Base-by-base conservation (phyloP, 2,113 vertebrate genomes). In the Alligator mississippiensis region DNA sequence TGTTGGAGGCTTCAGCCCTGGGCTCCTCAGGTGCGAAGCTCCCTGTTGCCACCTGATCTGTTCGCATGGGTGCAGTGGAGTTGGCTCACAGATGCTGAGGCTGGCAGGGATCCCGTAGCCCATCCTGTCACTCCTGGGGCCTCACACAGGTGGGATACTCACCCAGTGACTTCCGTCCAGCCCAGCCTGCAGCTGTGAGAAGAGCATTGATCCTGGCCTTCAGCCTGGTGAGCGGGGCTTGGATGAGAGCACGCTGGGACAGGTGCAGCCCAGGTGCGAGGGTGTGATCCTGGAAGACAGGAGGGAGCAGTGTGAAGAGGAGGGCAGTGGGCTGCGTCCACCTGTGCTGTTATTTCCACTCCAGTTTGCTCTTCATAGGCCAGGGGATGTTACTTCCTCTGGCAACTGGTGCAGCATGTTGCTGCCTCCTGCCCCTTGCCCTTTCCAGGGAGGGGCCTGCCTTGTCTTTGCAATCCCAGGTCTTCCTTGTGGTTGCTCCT, bases 281-380 rank as follows among this genome's bases (percentile, higher is more conserved):
- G 68, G 77, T 24, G 47, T 77, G 58, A 9, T 34, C 18, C 58
- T 66, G 30, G 68, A 72, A 72, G 11, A 21, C 22, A 57, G 19
- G 24, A 11, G 17, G 77, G 77, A 78, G 38, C 59, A 77, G 28
- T 3, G n/a, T 38, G 28, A 70, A 78, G 13, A 30, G 25, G 22
- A 47, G 28, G 80, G n/a, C 10, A 57, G 68, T 5, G 47, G 30
- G n/a, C 38, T 75, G 9, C 34, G 8, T 0, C 1, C 5, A 30
- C 17, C 19, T 70, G 61, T 70, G 11, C 4, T 75, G 34, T n/a
- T 77, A 2, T 19, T n/a, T 59, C 85, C 64, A 25, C 19, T 92
- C 24, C 9, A 47, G n/a, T 84, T 88, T 83, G 66, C 54, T 6
- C 7, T 83, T 77, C 30, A 9, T 9, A 47, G 7, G 47, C 47